Evolutionary conservation across 2,113 vertebrate genomes (phyloP), one percentile per base, ranked within the genome.

Genomic region (Sinocyclocheilus grahami): DNA sequence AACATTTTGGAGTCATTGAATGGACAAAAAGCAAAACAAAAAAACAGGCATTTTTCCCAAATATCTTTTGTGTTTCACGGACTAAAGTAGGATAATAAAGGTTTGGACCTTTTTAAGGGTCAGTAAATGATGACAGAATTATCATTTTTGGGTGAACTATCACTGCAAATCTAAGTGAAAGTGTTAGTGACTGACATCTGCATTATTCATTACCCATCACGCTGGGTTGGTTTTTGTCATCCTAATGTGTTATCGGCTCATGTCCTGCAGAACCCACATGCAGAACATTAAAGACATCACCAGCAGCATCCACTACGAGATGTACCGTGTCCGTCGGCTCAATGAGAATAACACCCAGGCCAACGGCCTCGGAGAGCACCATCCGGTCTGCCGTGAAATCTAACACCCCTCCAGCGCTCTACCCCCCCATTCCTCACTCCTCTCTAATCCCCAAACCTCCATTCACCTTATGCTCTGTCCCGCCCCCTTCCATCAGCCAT

Each of bases 231-330:
- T 48, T 48, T 48, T 48, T 48, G 46, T 2, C 46, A 1, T 48
- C 3, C 46, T 48, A 48, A 48, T 12, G 11, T 48, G 46, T 48
- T 2, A 12, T 48, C 12, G 46, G 51, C 84, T 12, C 80, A 13
- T 71, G 30, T 22, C 51, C 37, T 60, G 18, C 93, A 99, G 98
- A 94, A 98, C 97, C 42, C 98, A 99, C 93, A 99, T 99, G 98
- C 97, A 99, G 95, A 99, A 99, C 94, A 99, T 99, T 78, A 99
- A 99, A 92, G 98, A 99, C 93, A 99, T 99, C 91, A 99, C 98
- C 94, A 98, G 97, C 95, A 97, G 94, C 94, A 99, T 99, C 96
- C 98, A 99, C 92, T 99, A 99, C 0, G 98, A 99, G 92, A 96
- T 97, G 83, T 99, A 99, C 92, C 96, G 98, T 0, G 97, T 99